These are phyloP conservation scores for Marisa cornuarietis DNA, from an alignment of 1,140 invertebrate species.

Conservation along the genomic window DNA sequence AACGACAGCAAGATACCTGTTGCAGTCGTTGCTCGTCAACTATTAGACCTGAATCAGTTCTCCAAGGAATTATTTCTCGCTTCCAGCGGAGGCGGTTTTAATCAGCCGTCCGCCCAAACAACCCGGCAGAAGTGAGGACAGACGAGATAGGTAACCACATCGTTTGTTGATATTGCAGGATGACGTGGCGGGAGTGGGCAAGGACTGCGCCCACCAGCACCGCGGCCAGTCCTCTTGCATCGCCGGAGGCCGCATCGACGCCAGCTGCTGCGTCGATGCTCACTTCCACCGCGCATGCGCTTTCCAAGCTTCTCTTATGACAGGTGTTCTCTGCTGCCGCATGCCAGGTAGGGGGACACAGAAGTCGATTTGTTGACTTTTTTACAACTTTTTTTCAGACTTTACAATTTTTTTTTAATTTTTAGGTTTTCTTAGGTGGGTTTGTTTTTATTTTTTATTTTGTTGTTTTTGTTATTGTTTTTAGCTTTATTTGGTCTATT, in stretches of 20 bases:
- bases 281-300: constrained; percentile 55
- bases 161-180: constrained; percentile 44
- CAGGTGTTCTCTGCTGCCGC: constrained; percentile 55
- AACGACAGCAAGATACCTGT: no score
- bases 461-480: neutral
- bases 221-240: constrained; percentile 58
- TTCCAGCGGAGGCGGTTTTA: no score
- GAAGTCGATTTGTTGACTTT: neutral
- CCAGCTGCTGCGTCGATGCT: constrained; percentile 59
- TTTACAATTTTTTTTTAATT: no score
- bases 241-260: constrained; percentile 54
- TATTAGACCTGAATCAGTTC: no score
- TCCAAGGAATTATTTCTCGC: no score
- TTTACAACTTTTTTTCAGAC: no score
- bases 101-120: no score
- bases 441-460: neutral
- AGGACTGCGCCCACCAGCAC: constrained; percentile 55
- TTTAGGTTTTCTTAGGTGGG: no score
- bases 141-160: no score
- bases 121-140: no score
- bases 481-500: neutral
- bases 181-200: constrained; percentile 62
- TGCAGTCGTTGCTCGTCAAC: no score
- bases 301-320: constrained; percentile 45
- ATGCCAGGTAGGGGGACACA: constrained; percentile 43